Conservation (phyloP, 1,140 invertebrate genomes). For the Piezodorus guildinii region DNA sequence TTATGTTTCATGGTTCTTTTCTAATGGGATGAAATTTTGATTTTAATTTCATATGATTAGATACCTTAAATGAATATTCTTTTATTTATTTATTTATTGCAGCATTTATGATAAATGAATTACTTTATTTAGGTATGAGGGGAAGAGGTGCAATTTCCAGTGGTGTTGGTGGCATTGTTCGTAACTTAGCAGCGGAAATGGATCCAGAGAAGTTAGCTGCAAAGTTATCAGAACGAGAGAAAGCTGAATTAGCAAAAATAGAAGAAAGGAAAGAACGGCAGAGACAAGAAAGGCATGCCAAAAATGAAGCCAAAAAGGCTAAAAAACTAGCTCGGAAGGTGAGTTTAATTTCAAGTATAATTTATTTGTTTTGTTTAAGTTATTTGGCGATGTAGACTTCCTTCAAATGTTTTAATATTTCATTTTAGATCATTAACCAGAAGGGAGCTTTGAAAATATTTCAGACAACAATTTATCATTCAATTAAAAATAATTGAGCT, state of each 20-base stretch:
- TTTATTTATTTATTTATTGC: neutral
- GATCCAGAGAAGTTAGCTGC: conserved; percentile 17
- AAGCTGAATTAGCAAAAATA: conserved; percentile 25
- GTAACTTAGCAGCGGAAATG: neutral
- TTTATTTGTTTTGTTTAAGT: no score
- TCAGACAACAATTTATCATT: no score
- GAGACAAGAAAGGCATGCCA: conserved; percentile 25
- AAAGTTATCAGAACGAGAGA: conserved; percentile 24
- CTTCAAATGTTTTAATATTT: no score
- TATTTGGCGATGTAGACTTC: no score
- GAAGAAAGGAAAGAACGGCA: conserved; percentile 27
- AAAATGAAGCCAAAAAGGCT: conserved; percentile 26
- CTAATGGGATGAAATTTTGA: no score
- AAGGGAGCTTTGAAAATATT: no score
- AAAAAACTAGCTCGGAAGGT: conserved; percentile 23
- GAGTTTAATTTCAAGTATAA: neutral
- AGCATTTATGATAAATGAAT: neutral
- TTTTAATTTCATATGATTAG: neutral
- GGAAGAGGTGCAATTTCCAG: conserved; percentile 7
- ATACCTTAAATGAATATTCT: neutral
- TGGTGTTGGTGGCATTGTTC: conserved; percentile 17
- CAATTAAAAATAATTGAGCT: no score
- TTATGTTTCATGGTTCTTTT: no score
- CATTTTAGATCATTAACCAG: no score
- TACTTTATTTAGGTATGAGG: neutral